Evolutionary conservation across 2,888 invertebrate genomes (phyloP).

Genomic region (Hylaea fasciaria): DNA sequence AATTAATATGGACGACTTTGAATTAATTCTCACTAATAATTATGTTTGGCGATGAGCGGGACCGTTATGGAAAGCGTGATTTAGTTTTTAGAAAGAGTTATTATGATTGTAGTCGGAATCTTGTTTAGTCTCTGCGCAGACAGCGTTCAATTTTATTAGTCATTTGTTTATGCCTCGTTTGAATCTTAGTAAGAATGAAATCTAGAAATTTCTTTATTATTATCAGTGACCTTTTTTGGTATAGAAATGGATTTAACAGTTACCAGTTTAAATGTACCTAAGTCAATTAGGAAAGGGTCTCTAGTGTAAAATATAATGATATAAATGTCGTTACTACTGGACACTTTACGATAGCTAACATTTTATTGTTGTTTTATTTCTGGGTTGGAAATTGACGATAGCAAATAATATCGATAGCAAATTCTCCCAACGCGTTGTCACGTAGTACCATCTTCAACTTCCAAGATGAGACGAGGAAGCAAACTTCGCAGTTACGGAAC

Average conservation of each 20-base stretch:
- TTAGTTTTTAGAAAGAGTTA: constrained; percentile 41
- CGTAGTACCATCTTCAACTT: constrained; percentile 24
- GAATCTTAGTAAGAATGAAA: not conserved
- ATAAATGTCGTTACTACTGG: no score
- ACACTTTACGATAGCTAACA: no score
- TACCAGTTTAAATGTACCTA: no score
- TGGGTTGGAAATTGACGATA: no score
- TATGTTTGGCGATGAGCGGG: constrained; percentile 49
- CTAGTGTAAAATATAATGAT: no score
- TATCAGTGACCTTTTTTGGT: no score
- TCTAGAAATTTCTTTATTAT: not conserved
- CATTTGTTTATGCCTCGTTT: constrained; percentile 20
- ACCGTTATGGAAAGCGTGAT: constrained; percentile 44
- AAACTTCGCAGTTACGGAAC: constrained; percentile 36
- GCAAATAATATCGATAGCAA: constrained; percentile 8
- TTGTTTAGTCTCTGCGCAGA: constrained; percentile 18
- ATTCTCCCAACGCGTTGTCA: constrained; percentile 1
- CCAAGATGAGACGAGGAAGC: constrained; percentile 38
- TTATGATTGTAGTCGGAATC: constrained; percentile 29
- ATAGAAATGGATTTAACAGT: no score
- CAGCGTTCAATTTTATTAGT: constrained; percentile 18
- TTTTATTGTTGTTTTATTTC: no score
- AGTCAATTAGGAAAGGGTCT: no score
- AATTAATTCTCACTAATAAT: constrained; percentile 69
- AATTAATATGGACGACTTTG: constrained; percentile 71